Percentiles rank a stretch among this genome's conserved stretches.
Conservation (phyloP, 2,797 vertebrate species). For the Sebastes ruberrimus region DNA sequence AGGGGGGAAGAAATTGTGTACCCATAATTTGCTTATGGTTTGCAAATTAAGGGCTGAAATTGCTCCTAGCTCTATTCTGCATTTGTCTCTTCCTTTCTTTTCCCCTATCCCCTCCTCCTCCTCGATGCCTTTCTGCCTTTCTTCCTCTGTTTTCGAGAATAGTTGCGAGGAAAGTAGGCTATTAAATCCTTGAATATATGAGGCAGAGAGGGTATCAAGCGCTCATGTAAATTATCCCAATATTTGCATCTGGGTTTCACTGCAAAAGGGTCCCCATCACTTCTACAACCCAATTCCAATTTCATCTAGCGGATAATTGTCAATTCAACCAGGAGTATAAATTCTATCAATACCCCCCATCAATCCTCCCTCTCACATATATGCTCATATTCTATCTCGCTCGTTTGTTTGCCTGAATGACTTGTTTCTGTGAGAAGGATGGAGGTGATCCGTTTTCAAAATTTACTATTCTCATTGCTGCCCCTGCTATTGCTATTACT, state of each 20-base stretch:
- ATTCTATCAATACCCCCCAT: slow-evolving; percentile 69
- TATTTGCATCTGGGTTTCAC: slow-evolving; percentile 69
- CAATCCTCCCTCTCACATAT: slow-evolving; percentile 54
- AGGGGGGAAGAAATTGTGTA: slow-evolving; percentile 39
- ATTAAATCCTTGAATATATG: slow-evolving; percentile 71
- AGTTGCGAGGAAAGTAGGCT: slow-evolving; percentile 55
- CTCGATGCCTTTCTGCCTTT: slow-evolving; percentile 2
- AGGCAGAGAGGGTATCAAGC: slow-evolving; percentile 60
- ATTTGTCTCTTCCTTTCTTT: slow-evolving; percentile 43
- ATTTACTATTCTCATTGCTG: slow-evolving; percentile 39
- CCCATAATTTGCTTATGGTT: slow-evolving; percentile 66
- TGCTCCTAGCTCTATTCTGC: slow-evolving; percentile 49
- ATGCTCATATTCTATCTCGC: slow-evolving; percentile 25
- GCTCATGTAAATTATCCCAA: slow-evolving; percentile 71
- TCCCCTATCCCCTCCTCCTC: background rate
- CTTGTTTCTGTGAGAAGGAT: slow-evolving; percentile 49
- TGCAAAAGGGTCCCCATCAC: slow-evolving; percentile 44
- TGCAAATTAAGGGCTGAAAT: slow-evolving; percentile 62
- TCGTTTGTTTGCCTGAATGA: slow-evolving; percentile 55
- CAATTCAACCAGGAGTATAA: slow-evolving; percentile 66
- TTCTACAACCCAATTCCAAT: slow-evolving; percentile 70
- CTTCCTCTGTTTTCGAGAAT: slow-evolving; percentile 38
- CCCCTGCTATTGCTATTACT: slow-evolving; percentile 35
- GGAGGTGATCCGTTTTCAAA: slow-evolving; percentile 47
- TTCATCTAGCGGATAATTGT: slow-evolving; percentile 75